Evolutionary conservation across 2,888 invertebrate genomes (phyloP).

Genomic region (Oxystoma pomonae): DNA sequence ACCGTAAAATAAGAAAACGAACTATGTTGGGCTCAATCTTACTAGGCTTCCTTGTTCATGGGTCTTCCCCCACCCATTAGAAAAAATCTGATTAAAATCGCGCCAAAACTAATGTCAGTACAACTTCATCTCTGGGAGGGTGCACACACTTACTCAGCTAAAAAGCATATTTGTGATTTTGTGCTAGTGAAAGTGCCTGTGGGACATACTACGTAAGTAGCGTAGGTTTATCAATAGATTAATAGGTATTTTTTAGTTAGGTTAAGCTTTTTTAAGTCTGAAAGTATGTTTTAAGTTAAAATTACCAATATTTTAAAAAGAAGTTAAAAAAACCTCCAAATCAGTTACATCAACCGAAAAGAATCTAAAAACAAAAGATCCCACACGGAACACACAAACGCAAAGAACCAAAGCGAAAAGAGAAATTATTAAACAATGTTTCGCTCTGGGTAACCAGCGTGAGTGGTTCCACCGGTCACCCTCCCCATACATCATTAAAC

Average conservation of each 20-base stretch:
- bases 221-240: not conserved
- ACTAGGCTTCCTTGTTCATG: not conserved
- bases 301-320: no score
- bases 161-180: no score
- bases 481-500: no score
- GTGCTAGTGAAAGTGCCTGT: not conserved
- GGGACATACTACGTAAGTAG: not conserved
- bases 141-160: no score
- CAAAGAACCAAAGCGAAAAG: no score
- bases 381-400: no score
- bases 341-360: no score
- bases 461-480: no score
- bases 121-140: not conserved
- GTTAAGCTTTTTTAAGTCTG: not conserved
- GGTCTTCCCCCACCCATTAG: not conserved
- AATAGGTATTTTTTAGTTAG: not conserved
- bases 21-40: not conserved
- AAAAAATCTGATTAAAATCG: not conserved
- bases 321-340: no score
- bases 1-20: not conserved
- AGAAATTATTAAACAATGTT: no score
- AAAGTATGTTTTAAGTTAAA: not conserved
- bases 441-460: no score
- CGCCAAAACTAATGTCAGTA: not conserved
- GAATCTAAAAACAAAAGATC: no score